Conservation (phyloP, 2,797 vertebrate genomes). For the Eptatretus atami region DNA sequence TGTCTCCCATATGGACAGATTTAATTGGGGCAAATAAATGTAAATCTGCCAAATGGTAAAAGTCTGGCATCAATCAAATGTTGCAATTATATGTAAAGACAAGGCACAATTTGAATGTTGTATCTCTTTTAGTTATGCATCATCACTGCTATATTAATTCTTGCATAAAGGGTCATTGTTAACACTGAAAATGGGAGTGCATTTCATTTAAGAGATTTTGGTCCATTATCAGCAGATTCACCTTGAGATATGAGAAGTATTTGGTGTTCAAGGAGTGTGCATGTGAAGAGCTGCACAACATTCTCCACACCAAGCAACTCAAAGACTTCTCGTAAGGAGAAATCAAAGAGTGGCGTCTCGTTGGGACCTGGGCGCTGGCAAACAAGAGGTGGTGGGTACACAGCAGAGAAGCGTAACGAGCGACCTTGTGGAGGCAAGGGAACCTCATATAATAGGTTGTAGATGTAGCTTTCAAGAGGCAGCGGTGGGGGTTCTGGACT, state of each 20-base stretch:
- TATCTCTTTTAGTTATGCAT: too few species aligned
- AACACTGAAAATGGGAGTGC: too few species aligned
- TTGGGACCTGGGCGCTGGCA: slow-evolving; percentile 78
- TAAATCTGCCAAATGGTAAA: too few species aligned
- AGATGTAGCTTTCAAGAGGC: slow-evolving; percentile 89
- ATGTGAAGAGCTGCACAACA: slow-evolving; percentile 78
- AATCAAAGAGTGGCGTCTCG: slow-evolving; percentile 80
- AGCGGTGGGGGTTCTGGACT: slow-evolving; percentile 71
- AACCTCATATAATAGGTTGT: slow-evolving; percentile 86
- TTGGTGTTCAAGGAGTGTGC: slow-evolving; percentile 84
- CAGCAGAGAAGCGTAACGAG: slow-evolving; percentile 75
- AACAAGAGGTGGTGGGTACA: slow-evolving; percentile 45
- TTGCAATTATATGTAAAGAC: too few species aligned
- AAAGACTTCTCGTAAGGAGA: slow-evolving; percentile 52
- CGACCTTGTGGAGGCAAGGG: slow-evolving; percentile 62
- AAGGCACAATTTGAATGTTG: too few species aligned
- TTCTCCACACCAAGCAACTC: slow-evolving; percentile 79
- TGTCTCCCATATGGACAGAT: too few species aligned
- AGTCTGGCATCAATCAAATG: too few species aligned
- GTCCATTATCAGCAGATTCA: slow-evolving; percentile 21
- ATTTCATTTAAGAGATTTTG: too few species aligned
- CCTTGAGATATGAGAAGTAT: slow-evolving; percentile 92
- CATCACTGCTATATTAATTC: too few species aligned
- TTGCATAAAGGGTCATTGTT: too few species aligned
- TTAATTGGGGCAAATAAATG: too few species aligned